These are phyloP conservation scores for Lethenteron camtschaticum DNA, from an alignment of 2,113 vertebrate genomes.

Conservation along the genomic window DNA sequence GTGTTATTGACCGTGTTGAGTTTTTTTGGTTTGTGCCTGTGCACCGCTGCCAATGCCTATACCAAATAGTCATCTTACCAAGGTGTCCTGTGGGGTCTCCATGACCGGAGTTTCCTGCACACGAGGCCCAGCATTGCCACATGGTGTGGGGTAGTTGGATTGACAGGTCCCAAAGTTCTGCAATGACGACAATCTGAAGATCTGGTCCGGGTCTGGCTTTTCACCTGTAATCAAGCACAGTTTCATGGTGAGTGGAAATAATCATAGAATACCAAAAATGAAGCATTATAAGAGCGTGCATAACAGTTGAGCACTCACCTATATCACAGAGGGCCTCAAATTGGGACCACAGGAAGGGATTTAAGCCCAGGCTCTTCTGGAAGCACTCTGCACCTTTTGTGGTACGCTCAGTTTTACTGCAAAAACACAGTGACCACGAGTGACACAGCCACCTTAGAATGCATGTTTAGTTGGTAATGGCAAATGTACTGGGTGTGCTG, in stretches of 20 bases:
- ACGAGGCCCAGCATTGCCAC: constrained; percentile 17
- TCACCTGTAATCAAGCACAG: constrained; percentile 36
- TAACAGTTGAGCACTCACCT: constrained; percentile 26
- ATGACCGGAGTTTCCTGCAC: constrained; percentile 59
- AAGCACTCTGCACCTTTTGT: constrained; percentile 97
- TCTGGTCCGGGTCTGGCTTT: constrained; percentile 90
- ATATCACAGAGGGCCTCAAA: constrained; percentile 95
- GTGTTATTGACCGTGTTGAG: too few relatives aligned
- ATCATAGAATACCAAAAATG: constrained; percentile 6
- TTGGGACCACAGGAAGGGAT: constrained; percentile 92
- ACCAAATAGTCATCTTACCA: constrained; percentile 30
- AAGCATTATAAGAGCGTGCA: not conserved
- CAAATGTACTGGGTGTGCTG: not conserved
- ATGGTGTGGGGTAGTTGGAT: constrained; percentile 57
- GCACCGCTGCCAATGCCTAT: too few relatives aligned
- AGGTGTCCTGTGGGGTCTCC: constrained; percentile 89
- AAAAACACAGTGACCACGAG: constrained; percentile 8
- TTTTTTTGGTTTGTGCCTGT: too few relatives aligned
- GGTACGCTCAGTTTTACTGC: constrained; percentile 62
- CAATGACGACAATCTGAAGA: constrained; percentile 74
- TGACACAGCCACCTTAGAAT: constrained; percentile 11
- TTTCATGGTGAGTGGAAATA: not conserved
- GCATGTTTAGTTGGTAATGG: not conserved
- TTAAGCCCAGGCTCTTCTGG: constrained; percentile 90
- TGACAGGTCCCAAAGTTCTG: constrained; percentile 61